A percentile compares a stretch with the other conserved stretches of the same genome.
These are phyloP conservation scores for Meriones unguiculatus DNA, from an alignment of 2,113 vertebrate genomes.

Conservation along the genomic window DNA sequence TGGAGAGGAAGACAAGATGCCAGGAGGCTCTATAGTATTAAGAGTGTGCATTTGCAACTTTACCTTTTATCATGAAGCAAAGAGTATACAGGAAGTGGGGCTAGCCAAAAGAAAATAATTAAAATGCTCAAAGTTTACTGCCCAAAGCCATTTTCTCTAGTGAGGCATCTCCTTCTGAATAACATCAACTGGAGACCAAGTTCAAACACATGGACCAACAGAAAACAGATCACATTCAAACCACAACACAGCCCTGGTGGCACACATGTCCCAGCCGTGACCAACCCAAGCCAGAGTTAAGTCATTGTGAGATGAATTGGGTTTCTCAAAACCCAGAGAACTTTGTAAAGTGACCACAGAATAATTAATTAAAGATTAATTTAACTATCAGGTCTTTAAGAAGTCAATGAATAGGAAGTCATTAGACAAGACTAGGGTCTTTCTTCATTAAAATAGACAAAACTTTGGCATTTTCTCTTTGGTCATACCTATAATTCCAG, in stretches of 20 bases:
- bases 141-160: neutral
- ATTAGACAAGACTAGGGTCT: neutral
- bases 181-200: neutral
- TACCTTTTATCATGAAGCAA: neutral
- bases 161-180: neutral
- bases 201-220: neutral
- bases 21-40: neutral
- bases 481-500: neutral
- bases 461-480: neutral
- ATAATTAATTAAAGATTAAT: conserved; percentile 8
- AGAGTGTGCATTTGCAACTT: neutral
- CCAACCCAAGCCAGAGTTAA: neutral
- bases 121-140: neutral
- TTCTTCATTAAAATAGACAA: neutral
- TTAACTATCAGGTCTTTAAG: neutral
- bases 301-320: neutral
- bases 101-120: neutral
- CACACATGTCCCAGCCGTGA: neutral
- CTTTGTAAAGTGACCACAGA: neutral
- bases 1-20: neutral
- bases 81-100: neutral
- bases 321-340: neutral
- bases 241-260: neutral
- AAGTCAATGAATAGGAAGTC: neutral
- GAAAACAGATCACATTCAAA: neutral